phyloP scores from a whole-genome alignment of 2,888 invertebrate species.

The Salticus scenicus region DNA sequence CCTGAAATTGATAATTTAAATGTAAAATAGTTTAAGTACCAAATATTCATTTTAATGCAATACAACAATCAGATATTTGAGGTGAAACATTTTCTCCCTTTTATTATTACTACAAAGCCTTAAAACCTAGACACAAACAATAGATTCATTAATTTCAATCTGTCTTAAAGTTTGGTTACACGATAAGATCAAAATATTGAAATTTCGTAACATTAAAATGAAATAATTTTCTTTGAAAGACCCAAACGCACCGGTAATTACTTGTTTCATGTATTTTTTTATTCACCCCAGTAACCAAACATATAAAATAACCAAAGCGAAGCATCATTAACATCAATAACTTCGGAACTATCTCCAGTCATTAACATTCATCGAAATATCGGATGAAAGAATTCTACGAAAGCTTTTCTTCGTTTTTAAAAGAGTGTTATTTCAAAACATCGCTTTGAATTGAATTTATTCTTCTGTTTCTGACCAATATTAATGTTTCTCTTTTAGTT shows the following conservation, averaged over 20 bases:
- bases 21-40: no score
- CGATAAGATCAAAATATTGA: neutral
- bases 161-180: neutral
- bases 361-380: conserved; percentile 16
- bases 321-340: neutral
- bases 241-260: neutral
- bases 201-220: neutral
- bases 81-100: no score
- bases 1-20: no score
- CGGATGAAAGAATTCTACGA: neutral
- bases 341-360: neutral
- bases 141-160: neutral
- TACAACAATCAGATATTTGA: no score
- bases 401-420: neutral
- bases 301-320: neutral
- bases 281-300: neutral
- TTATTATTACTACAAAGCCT: neutral
- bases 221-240: neutral
- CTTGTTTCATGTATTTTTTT: neutral
- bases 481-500: conserved; percentile 28
- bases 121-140: neutral
- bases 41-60: no score
- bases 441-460: neutral
- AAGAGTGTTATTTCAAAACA: neutral
- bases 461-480: conserved; percentile 40